A percentile compares a stretch with the other conserved stretches of the same genome.
phyloP scores from a whole-genome alignment of 2,888 invertebrate species.

The Ctenicera cuprea region DNA sequence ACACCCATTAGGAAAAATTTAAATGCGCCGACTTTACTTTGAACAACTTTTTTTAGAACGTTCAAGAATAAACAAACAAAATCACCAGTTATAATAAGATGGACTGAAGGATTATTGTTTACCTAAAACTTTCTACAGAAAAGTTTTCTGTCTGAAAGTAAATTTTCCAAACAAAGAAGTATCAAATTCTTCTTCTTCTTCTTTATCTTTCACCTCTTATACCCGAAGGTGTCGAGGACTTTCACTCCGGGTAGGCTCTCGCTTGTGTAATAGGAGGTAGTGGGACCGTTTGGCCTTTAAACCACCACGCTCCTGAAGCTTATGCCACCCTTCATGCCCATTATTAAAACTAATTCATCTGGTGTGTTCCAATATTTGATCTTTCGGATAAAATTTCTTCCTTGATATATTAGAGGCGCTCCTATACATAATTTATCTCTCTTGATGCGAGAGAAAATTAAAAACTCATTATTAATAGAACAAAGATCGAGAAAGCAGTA shows the following conservation, averaged over 20 bases:
- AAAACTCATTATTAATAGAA: conserved; percentile 12
- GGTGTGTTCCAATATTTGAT: conserved; percentile 23
- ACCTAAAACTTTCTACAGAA: background rate
- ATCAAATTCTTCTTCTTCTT: conserved; percentile 11
- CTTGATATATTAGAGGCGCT: background rate
- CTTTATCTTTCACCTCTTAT: no score
- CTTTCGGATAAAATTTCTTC: background rate
- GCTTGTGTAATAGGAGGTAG: no score
- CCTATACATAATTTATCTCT: background rate
- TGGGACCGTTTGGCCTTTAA: no score
- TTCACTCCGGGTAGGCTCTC: no score
- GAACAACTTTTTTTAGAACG: background rate
- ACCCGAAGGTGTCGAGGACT: no score
- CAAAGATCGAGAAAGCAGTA: conserved; percentile 27
- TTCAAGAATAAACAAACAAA: background rate
- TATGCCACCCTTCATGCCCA: no score
- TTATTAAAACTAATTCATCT: conserved; percentile 14
- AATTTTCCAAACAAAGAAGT: background rate
- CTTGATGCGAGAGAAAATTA: conserved; percentile 6
- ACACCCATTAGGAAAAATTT: no score
- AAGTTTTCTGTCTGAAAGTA: background rate
- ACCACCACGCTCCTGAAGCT: no score
- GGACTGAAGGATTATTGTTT: background rate
- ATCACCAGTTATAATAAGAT: background rate
- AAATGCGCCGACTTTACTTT: no score